Evolutionary conservation across 2,113 vertebrate species (phyloP).

Genomic region (Amblyornis subalaris): DNA sequence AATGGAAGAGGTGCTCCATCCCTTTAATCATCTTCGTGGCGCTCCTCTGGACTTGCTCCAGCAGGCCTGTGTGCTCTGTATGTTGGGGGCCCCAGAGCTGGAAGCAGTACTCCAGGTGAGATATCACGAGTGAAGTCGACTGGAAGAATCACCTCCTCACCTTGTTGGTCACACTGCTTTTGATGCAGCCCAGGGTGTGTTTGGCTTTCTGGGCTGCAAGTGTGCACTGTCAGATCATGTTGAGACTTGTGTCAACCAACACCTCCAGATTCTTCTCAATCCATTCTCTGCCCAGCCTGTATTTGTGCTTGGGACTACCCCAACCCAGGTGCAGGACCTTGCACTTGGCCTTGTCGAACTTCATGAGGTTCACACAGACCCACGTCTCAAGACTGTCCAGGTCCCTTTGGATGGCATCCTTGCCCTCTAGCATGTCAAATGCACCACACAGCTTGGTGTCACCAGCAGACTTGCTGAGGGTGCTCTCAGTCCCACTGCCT

Average conservation of each 20-base stretch:
- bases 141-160: not conserved
- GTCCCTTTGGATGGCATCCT: not conserved
- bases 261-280: not conserved
- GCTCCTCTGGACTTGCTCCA: not conserved
- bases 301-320: not conserved
- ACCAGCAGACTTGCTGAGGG: not conserved
- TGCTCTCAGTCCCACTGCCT: not conserved
- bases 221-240: not conserved
- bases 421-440: accelerated
- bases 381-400: not conserved
- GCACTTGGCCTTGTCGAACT: not conserved
- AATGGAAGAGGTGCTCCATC: accelerated
- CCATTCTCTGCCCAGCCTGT: not conserved
- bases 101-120: not conserved
- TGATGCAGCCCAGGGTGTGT: not conserved
- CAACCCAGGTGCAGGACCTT: not conserved
- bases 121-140: not conserved
- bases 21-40: not conserved
- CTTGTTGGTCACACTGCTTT: not conserved
- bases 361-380: not conserved
- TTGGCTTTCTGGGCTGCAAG: not conserved
- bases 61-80: not conserved
- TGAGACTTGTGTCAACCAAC: not conserved
- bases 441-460: not conserved
- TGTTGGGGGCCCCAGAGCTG: not conserved